These are phyloP conservation scores for Ectobius pallidus DNA, from an alignment of 2,888 invertebrate species.

Conservation along the genomic window DNA sequence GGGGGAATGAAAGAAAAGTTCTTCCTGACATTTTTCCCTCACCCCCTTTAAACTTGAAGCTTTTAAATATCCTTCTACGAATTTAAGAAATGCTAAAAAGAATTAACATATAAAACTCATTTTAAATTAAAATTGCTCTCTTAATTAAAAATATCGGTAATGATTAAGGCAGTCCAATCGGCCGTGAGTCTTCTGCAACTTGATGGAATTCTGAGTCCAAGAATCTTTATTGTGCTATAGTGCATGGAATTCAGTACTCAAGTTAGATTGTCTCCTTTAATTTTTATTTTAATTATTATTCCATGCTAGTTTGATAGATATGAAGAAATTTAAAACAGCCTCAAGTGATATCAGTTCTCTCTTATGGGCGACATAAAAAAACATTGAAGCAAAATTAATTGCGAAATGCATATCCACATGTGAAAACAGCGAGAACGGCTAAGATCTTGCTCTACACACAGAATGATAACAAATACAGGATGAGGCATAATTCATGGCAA, in stretches of 20 bases:
- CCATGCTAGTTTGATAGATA: no score
- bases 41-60: background rate
- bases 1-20: background rate
- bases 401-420: no score
- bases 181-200: background rate
- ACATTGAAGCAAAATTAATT: no score
- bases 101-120: constrained; percentile 41
- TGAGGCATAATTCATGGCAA: no score
- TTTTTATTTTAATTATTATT: no score
- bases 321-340: no score
- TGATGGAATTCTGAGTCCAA: background rate
- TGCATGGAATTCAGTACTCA: background rate
- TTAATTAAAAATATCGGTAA: constrained; percentile 39
- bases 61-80: constrained; percentile 10
- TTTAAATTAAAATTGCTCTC: constrained; percentile 38
- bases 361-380: no score
- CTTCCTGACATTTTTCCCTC: background rate
- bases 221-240: background rate
- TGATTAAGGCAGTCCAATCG: constrained; percentile 18
- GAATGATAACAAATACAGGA: no score
- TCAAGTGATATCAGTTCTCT: no score
- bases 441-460: no score
- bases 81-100: constrained; percentile 19
- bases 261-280: no score
- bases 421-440: no score